Base-by-base conservation (phyloP, 2,888 invertebrate species). In the Lucinisca nassula region DNA sequence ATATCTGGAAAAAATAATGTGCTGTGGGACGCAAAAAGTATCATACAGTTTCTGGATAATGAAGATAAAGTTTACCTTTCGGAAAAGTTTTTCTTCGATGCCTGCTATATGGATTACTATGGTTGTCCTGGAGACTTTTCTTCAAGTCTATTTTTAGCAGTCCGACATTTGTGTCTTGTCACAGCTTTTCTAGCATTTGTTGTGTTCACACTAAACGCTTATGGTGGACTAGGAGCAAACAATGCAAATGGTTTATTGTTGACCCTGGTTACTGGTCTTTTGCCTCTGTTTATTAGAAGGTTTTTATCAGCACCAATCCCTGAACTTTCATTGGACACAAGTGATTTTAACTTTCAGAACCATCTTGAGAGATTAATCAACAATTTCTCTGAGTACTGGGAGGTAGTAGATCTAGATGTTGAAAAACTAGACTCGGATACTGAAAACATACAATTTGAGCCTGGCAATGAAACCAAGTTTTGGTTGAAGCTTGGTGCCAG, bases 61-160 rank as follows among this genome's bases (percentile, higher is more conserved):
- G 76, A 76, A 17, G 76, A 76, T 21, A 76, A 76, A 35, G 51
- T 76, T 6, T 76, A 51, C 30, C 35, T 76, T 6, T 76, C 76
- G 1, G 76, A 76, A 49, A 76, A 76, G 35, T 76, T 76, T n/a
- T 76, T 51, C n/a, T 76, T 76, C n/a, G 76, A 76, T n/a, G 51
- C 76, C n/a, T 76, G 76, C 30, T 76, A 76, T 21, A 76, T 76
- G 76, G 76, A 76, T 51, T 76, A 76, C n/a, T 76, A 76, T n/a
- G 76, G 76, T 3, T 76, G 76, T 32, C 76, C 76, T 4, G 76
- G 76, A 30, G 76, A 76, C n/a, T 76, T 51, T 30, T 14, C 55
- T n/a, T 51, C 49, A 32, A 76, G 49, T 55, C 35, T 76, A 4
- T 49, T 76, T 51, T 32, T 51, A 37, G 76, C 76, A 32, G 17